Percentiles rank a stretch among this genome's conserved stretches.
Conservation (phyloP, 2,113 vertebrate genomes). For the Oxygymnocypris stewartii region DNA sequence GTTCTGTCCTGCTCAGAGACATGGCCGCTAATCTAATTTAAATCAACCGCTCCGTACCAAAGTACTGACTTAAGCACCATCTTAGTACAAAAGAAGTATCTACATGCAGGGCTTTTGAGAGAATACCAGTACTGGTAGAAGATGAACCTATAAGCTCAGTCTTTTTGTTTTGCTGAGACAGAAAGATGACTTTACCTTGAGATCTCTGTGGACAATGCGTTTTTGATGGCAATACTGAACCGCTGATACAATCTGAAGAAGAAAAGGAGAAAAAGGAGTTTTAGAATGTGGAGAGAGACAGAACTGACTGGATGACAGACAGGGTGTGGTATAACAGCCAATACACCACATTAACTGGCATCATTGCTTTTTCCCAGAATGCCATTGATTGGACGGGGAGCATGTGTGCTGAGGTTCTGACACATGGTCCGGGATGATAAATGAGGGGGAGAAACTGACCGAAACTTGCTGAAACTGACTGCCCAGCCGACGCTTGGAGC, state of each 20-base stretch:
- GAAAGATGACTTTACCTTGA: slow-evolving; percentile 46
- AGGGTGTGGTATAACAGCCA: slow-evolving; percentile 35
- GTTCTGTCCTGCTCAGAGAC: neutral
- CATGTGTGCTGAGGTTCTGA: slow-evolving; percentile 15
- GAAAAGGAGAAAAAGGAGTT: neutral
- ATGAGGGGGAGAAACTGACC: neutral
- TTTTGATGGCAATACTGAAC: slow-evolving; percentile 60
- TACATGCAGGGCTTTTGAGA: neutral
- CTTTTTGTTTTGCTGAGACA: neutral
- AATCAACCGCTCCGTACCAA: neutral
- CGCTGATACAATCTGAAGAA: slow-evolving; percentile 52
- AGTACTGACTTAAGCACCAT: neutral
- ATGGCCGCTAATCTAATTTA: neutral
- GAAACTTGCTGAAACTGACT: neutral
- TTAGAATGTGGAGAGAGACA: neutral
- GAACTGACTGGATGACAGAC: slow-evolving; percentile 29
- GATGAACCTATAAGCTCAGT: neutral
- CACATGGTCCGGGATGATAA: slow-evolving; percentile 4
- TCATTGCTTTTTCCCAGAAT: slow-evolving; percentile 42
- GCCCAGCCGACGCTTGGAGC: neutral
- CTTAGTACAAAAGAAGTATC: neutral
- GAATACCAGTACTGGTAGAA: neutral
- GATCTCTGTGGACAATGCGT: slow-evolving; percentile 59
- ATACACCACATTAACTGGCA: slow-evolving; percentile 24
- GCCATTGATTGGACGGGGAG: slow-evolving; percentile 30